Conservation (phyloP, 2,797 vertebrate species). For the Enoplosus armatus region DNA sequence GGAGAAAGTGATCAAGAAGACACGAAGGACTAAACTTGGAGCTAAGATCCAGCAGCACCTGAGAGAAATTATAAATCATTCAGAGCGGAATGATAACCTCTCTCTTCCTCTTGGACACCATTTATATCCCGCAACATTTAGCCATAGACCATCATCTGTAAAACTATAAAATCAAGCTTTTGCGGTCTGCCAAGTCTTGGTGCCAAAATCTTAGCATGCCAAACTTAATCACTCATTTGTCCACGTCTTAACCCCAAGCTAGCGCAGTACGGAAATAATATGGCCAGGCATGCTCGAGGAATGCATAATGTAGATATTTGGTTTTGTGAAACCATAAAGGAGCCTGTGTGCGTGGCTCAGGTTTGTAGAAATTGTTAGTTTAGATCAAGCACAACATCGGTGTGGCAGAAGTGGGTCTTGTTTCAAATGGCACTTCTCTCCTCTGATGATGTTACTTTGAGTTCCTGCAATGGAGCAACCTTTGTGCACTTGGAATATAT, state of each 20-base stretch:
- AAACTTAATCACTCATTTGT: constrained; percentile 54
- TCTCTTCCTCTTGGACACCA: constrained; percentile 7
- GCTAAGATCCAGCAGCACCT: constrained; percentile 42
- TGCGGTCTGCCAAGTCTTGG: constrained; percentile 19
- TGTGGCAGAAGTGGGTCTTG: not conserved
- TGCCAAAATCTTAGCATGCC: constrained; percentile 46
- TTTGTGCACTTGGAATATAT: not conserved
- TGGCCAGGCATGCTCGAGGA: constrained; percentile 13
- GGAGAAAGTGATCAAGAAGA: constrained; percentile 33
- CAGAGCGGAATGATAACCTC: constrained; percentile 24
- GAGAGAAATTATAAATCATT: constrained; percentile 59
- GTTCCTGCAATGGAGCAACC: not conserved
- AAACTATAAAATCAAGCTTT: constrained; percentile 46
- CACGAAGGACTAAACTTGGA: constrained; percentile 4
- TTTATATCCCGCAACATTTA: constrained; percentile 16
- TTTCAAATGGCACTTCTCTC: not conserved
- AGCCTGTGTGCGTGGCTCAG: not conserved
- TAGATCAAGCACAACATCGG: not conserved
- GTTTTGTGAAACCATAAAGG: constrained; percentile 31
- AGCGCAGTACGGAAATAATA: constrained; percentile 35
- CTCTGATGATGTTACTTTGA: not conserved
- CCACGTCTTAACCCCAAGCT: constrained; percentile 30
- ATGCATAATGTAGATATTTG: constrained; percentile 24
- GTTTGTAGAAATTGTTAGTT: constrained; percentile 23
- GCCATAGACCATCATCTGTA: constrained; percentile 35